Conservation (phyloP, 2,888 invertebrate species). For the Drosophila rubida region DNA sequence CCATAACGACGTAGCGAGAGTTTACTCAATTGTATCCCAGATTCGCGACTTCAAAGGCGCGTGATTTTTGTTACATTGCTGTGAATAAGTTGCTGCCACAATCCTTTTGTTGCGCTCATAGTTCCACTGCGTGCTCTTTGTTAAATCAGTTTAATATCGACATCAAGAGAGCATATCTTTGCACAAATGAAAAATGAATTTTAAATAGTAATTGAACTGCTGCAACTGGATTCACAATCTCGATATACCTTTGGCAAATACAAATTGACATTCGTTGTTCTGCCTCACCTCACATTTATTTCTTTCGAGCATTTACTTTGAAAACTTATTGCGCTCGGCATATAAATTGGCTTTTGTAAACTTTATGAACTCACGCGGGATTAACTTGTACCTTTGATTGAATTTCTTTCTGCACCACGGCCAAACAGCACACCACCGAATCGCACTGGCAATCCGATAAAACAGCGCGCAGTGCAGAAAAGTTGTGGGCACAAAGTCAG, state of each 20-base stretch:
- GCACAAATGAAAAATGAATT: neutral
- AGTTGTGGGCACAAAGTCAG: slow-evolving; percentile 31
- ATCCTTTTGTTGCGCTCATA: slow-evolving; percentile 44
- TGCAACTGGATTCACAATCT: neutral
- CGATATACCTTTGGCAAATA: slow-evolving; percentile 2
- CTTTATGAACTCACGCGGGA: slow-evolving; percentile 83
- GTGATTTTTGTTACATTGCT: slow-evolving; percentile 63
- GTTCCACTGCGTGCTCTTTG: slow-evolving; percentile 50
- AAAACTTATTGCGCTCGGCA: slow-evolving; percentile 56
- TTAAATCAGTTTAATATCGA: slow-evolving; percentile 67
- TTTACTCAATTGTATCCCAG: slow-evolving; percentile 27
- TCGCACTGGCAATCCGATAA: slow-evolving; percentile 70
- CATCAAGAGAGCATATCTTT: neutral
- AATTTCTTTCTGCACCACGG: slow-evolving; percentile 66
- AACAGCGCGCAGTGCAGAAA: slow-evolving; percentile 42
- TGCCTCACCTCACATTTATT: slow-evolving; percentile 12
- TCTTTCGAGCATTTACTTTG: slow-evolving; percentile 26
- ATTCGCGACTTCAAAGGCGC: slow-evolving; percentile 68
- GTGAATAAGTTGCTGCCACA: slow-evolving; percentile 34
- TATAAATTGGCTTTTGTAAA: slow-evolving; percentile 78
- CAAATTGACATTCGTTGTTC: slow-evolving; percentile 46
- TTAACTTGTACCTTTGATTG: slow-evolving; percentile 82
- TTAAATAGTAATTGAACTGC: neutral
- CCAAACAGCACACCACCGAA: slow-evolving; percentile 28
- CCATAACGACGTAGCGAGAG: slow-evolving; percentile 41